Evolutionary conservation across 2,113 vertebrate species (phyloP).

Genomic region (Macroglossus sobrinus): DNA sequence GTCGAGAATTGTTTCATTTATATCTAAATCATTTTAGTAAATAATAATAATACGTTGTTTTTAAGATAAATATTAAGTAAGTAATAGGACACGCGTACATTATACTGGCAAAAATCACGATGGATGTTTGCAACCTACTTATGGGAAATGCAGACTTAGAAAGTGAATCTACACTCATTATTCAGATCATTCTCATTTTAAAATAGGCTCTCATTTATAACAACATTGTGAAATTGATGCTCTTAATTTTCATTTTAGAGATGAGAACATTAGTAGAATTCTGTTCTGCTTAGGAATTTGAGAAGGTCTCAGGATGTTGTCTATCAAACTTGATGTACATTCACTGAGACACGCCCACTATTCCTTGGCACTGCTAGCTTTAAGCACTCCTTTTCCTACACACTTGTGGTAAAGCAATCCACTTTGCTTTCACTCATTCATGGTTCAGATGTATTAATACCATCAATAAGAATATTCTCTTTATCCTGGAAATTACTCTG

Average conservation of each 20-base stretch:
- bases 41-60: neutral
- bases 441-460: neutral
- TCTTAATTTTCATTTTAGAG: neutral
- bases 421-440: neutral
- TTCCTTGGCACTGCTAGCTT: neutral
- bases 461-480: neutral
- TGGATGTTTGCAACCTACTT: neutral
- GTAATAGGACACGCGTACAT: neutral
- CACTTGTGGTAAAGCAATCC: neutral
- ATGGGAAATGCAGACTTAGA: neutral
- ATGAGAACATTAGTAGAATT: neutral
- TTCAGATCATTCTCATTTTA: constrained; percentile 19
- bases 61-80: neutral
- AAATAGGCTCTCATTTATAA: neutral
- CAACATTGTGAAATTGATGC: neutral
- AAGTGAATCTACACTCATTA: neutral
- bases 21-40: neutral
- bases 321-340: neutral
- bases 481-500: neutral
- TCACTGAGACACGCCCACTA: neutral
- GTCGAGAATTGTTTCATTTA: neutral
- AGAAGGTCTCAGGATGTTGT: neutral
- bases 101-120: neutral
- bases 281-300: neutral
- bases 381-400: neutral